Base-by-base conservation (phyloP, 1,140 invertebrate genomes). In the Colletes latitarsis region DNA sequence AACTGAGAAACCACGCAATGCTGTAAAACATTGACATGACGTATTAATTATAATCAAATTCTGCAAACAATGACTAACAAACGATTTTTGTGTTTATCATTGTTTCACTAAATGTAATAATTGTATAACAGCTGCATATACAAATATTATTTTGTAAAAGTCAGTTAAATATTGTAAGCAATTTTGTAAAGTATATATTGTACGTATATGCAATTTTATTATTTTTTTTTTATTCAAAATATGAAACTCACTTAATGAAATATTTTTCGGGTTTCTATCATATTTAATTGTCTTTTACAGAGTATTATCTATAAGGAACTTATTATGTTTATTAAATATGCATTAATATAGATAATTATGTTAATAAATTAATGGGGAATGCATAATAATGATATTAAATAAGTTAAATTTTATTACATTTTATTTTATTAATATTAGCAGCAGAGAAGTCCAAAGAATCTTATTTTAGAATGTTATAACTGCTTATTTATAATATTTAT, bases 21-120 rank as follows among this genome's bases (percentile, higher is more conserved):
- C 63, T 84, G 84, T 73, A 84, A 84, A 77, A 73, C 53, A 62
- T 49, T 73, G n/a, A 81, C 49, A 67, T 79, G 17, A 84, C 71
- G 57, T 41, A 76, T 71, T 84, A 84, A 69, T 81, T 73, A 74
- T 70, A 72, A 64, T 58, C 21, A 84, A 53, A 73, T 72, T 63
- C 30, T 64, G 66, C 72, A 62, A 49, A 30, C 84, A 77, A 85
- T 84, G 46, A 85, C 68, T 84, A 85, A 84, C 76, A 63, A 49
- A 66, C 14, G 67, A 39, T 60, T 8, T 72, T 58, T 77, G 72
- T 71, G 46, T 77, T 77, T 49, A 46, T 49, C 58, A 53, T 53
- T 69, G 21, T 80, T 84, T 72, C 69, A 63, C 62, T 83, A 49
- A 19, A 58, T 74, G 10, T 72, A 70, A 72, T 63, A 63, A 76